These are phyloP conservation scores for Arothron firmamentum DNA, from an alignment of 2,113 vertebrate genomes.

Conservation along the genomic window DNA sequence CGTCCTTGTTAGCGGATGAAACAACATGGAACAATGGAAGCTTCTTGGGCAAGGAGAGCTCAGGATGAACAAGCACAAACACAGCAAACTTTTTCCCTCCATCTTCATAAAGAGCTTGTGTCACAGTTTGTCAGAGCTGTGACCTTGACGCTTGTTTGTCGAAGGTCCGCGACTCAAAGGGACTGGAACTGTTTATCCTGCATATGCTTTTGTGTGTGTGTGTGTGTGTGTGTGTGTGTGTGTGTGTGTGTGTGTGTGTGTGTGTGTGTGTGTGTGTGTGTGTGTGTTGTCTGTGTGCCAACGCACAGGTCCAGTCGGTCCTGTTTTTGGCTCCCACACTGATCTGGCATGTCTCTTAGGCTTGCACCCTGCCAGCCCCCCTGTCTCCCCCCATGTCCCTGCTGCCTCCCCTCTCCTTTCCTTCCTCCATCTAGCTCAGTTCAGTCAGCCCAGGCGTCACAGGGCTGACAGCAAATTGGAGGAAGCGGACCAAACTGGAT, in stretches of 20 bases:
- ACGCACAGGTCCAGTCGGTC: constrained; percentile 56
- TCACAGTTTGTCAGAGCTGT: constrained; percentile 16
- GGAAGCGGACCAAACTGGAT: constrained; percentile 25
- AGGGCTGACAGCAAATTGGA: constrained; percentile 19
- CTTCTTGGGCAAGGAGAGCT: not conserved
- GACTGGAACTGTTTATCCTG: constrained; percentile 35
- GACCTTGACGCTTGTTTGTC: constrained; percentile 42
- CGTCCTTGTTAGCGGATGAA: constrained; percentile 14
- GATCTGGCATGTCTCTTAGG: constrained; percentile 63
- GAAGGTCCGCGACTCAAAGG: constrained; percentile 52
- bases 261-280: constrained; percentile 15
- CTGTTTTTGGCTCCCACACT: constrained; percentile 63
- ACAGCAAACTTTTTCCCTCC: not conserved
- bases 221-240: constrained; percentile 9
- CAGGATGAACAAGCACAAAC: constrained; percentile 5
- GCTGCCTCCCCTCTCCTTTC: constrained; percentile 10
- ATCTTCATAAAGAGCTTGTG: not conserved
- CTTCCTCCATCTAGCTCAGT: constrained; percentile 41
- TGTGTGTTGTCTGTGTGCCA: constrained; percentile 6
- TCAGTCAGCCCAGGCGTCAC: constrained; percentile 35
- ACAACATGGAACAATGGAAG: not conserved
- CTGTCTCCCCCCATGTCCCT: not conserved
- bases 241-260: constrained; percentile 7
- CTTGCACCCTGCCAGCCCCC: constrained; percentile 48
- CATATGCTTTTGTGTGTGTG: constrained; percentile 29